Evolutionary conservation across 2,113 vertebrate genomes (phyloP).

Genomic region (Actenoides hombroni): DNA sequence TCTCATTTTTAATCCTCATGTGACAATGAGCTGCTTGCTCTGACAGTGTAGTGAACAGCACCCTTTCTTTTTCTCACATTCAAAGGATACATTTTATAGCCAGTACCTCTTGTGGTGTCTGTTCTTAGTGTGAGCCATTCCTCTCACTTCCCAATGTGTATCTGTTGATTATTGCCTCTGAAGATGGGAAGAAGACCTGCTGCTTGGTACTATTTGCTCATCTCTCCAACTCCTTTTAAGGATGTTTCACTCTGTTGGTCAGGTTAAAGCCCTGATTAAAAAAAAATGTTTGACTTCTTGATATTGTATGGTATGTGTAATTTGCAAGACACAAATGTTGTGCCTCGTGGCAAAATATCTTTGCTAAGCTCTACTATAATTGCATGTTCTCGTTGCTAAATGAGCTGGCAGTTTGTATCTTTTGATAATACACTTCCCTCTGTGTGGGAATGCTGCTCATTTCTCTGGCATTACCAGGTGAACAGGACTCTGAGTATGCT

Average conservation of each 20-base stretch:
- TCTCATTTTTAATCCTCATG: background rate
- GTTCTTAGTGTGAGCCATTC: background rate
- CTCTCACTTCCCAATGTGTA: background rate
- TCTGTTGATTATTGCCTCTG: background rate
- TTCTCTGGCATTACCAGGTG: background rate
- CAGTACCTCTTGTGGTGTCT: background rate
- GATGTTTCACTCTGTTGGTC: background rate
- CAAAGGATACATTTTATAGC: background rate
- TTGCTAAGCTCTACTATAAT: background rate
- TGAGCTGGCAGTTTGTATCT: background rate
- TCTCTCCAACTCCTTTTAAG: background rate
- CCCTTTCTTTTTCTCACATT: background rate
- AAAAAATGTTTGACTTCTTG: background rate
- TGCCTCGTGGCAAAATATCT: background rate
- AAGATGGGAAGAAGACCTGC: background rate
- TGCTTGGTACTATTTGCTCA: background rate
- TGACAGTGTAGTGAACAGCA: background rate
- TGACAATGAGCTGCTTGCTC: background rate
- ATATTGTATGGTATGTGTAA: background rate
- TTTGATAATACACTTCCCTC: background rate
- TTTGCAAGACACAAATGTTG: background rate
- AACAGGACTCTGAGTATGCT: fast-evolving
- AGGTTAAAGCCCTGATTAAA: background rate
- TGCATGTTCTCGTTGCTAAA: background rate
- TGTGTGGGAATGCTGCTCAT: background rate